These are phyloP conservation scores for Bursaphelenchus mucronatus DNA, from an alignment of 1,140 invertebrate genomes.

Conservation along the genomic window DNA sequence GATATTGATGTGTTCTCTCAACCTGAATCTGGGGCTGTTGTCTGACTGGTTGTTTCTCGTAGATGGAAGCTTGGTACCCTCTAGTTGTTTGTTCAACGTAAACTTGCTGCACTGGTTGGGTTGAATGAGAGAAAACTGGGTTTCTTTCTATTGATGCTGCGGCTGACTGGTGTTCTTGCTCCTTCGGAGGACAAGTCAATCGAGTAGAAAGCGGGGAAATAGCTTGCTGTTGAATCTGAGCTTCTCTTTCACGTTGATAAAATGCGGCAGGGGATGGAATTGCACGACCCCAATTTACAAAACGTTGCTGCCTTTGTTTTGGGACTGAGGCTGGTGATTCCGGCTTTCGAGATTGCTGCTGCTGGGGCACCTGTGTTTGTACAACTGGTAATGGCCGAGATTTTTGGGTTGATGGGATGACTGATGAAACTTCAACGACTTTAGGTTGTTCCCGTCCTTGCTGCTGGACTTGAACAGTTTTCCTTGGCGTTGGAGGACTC, in stretches of 20 bases:
- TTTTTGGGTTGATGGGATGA: constrained; percentile 16
- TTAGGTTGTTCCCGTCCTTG: constrained; percentile 6
- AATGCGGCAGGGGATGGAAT: constrained; percentile 18
- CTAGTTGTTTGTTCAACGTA: too few relatives aligned
- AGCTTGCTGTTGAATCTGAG: constrained; percentile 17
- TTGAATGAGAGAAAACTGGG: neutral
- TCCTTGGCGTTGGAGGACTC: constrained; percentile 2
- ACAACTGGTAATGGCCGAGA: neutral
- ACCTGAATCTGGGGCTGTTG: constrained; percentile 21
- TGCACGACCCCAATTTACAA: neutral
- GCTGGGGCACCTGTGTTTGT: constrained; percentile 24
- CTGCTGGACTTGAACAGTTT: constrained; percentile 14
- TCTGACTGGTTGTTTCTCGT: neutral
- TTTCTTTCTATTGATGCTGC: constrained; percentile 21
- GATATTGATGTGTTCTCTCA: constrained; percentile 15
- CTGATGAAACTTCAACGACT: constrained; percentile 19
- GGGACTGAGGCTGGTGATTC: constrained; percentile 15
- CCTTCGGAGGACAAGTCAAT: too few relatives aligned
- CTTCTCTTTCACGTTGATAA: constrained; percentile 13
- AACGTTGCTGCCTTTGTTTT: neutral
- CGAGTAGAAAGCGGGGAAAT: too few relatives aligned
- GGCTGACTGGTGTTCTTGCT: constrained; percentile 1
- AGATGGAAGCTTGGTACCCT: neutral
- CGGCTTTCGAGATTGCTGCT: constrained; percentile 20
- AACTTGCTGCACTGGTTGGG: too few relatives aligned